A percentile compares a stretch with the other conserved stretches of the same genome.
phyloP scores from a whole-genome alignment of 2,888 invertebrate species.

The Merodon equestris region DNA sequence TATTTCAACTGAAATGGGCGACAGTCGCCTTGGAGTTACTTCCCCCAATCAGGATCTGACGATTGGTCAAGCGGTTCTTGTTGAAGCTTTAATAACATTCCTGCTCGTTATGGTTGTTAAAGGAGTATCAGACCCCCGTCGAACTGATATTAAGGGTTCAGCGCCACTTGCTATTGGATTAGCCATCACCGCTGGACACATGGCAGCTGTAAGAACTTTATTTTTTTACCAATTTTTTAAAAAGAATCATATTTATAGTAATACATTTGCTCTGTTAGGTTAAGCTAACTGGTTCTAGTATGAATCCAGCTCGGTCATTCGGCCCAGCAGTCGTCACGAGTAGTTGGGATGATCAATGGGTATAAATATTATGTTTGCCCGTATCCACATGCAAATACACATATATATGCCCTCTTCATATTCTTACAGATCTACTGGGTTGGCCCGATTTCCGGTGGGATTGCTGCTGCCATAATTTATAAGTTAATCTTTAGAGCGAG shows the following conservation, averaged over 20 bases:
- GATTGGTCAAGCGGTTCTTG: slow-evolving; percentile 88
- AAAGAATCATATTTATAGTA: too few relatives aligned
- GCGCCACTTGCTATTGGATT: slow-evolving; percentile 93
- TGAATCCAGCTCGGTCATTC: slow-evolving; percentile 95
- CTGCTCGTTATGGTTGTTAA: slow-evolving; percentile 92
- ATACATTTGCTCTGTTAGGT: slow-evolving; percentile 80
- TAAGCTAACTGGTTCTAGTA: slow-evolving; percentile 90
- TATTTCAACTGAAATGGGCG: slow-evolving; percentile 81
- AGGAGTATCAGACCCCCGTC: slow-evolving; percentile 89
- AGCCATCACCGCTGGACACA: slow-evolving; percentile 90
- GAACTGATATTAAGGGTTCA: slow-evolving; percentile 89
- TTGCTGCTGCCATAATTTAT: slow-evolving; percentile 87
- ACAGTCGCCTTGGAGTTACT: slow-evolving; percentile 83
- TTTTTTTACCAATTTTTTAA: neutral
- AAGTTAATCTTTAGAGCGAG: slow-evolving; percentile 85
- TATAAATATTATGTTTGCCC: slow-evolving; percentile 79
- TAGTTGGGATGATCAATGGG: slow-evolving; percentile 90
- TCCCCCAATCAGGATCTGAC: slow-evolving; percentile 80
- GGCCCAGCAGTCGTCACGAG: slow-evolving; percentile 91
- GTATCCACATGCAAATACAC: too few relatives aligned
- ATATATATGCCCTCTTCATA: slow-evolving; percentile 38
- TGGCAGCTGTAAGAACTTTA: slow-evolving; percentile 89
- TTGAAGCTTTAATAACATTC: slow-evolving; percentile 92
- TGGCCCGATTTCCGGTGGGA: slow-evolving; percentile 89
- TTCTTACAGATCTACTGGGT: slow-evolving; percentile 88